Conservation (phyloP, 2,888 invertebrate genomes). For the Melieria crassipennis region DNA sequence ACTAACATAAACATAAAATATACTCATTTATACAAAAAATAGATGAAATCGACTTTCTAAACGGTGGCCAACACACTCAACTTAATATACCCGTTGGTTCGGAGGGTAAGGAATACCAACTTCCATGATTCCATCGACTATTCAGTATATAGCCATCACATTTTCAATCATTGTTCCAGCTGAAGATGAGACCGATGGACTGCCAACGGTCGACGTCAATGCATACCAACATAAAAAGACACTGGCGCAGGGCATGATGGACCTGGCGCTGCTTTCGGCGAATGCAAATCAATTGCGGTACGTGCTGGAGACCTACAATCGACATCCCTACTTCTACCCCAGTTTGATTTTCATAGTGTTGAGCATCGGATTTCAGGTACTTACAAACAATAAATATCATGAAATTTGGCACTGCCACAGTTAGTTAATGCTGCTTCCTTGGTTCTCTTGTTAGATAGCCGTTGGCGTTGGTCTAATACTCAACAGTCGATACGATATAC, state of each 20-base stretch:
- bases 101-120: no score
- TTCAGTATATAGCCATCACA: no score
- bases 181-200: no score
- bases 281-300: slow-evolving; percentile 91
- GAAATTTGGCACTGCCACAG: not conserved
- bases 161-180: no score
- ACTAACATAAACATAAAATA: no score
- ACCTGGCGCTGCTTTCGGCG: slow-evolving; percentile 85
- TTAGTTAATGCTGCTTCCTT: slow-evolving; percentile 8
- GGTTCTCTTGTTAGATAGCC: slow-evolving; percentile 69
- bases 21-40: no score
- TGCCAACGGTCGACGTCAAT: slow-evolving; percentile 77
- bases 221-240: slow-evolving; percentile 91
- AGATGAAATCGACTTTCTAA: no score
- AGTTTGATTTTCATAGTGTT: slow-evolving; percentile 78
- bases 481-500: slow-evolving; percentile 84
- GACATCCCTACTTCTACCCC: slow-evolving; percentile 81
- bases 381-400: not conserved
- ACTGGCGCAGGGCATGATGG: slow-evolving; percentile 92
- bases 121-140: no score
- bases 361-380: slow-evolving; percentile 83
- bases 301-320: slow-evolving; percentile 75
- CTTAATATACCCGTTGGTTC: no score
- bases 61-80: no score
- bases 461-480: slow-evolving; percentile 87